Evolutionary conservation across 2,797 vertebrate genomes (phyloP).

Genomic region (Danio tinwini): DNA sequence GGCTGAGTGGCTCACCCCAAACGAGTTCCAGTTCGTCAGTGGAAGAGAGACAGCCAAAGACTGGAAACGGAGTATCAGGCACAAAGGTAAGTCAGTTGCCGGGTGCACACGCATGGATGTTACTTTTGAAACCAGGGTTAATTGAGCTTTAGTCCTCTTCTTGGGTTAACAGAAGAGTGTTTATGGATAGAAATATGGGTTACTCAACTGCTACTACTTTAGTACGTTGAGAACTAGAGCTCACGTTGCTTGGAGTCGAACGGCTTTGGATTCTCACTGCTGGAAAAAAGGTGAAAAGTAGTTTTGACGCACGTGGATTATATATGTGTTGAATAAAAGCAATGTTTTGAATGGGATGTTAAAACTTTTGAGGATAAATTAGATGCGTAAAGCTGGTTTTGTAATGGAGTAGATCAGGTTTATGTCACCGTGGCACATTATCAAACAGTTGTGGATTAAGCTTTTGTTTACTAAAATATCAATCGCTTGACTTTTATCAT

Average conservation of each 20-base stretch:
- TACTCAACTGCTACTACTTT: slow-evolving; percentile 50
- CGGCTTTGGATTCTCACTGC: slow-evolving; percentile 37
- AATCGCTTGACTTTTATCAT: background rate
- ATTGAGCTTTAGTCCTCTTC: background rate
- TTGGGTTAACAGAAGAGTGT: background rate
- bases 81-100: slow-evolving; percentile 86
- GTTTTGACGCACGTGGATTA: slow-evolving; percentile 15
- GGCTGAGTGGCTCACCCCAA: slow-evolving; percentile 97
- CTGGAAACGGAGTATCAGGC: slow-evolving; percentile 97
- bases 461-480: slow-evolving; percentile 23
- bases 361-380: background rate
- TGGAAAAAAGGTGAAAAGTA: slow-evolving; percentile 64
- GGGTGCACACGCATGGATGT: slow-evolving; percentile 3
- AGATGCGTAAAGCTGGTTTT: background rate
- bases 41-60: slow-evolving; percentile 98
- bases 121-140: background rate
- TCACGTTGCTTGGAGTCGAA: slow-evolving; percentile 53
- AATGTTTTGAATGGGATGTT: background rate
- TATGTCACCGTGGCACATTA: slow-evolving; percentile 26
- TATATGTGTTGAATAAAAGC: background rate
- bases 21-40: slow-evolving; percentile 99
- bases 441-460: slow-evolving; percentile 21
- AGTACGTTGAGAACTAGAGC: slow-evolving; percentile 64
- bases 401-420: slow-evolving; percentile 25
- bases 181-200: slow-evolving; percentile 8